phyloP scores from a whole-genome alignment of 1,140 invertebrate genomes.

The Mamestra configurata region DNA sequence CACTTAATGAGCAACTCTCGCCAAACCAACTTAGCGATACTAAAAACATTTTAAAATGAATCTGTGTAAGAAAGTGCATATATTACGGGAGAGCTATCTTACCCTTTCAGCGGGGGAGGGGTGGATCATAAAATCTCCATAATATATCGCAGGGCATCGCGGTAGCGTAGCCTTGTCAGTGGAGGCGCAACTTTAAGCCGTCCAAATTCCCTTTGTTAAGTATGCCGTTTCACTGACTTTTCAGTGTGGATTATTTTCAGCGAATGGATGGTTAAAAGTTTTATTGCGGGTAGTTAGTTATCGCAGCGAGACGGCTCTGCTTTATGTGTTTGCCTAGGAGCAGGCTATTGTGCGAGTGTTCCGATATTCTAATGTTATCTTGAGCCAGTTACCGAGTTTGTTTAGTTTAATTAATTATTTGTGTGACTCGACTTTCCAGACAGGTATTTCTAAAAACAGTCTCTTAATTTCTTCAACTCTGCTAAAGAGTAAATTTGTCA shows the following conservation, averaged over 20 bases:
- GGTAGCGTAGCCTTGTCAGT: conserved; percentile 34
- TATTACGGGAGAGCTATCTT: conserved; percentile 16
- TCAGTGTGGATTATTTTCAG: conserved; percentile 47
- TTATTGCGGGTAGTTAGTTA: conserved; percentile 49
- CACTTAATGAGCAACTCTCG: conserved; percentile 43
- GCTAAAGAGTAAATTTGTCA: background rate
- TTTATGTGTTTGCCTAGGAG: conserved; percentile 45
- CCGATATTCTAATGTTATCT: conserved; percentile 2
- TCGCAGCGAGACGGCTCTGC: conserved; percentile 2
- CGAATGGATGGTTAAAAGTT: conserved; percentile 27
- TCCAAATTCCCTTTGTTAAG: conserved; percentile 49
- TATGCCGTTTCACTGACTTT: conserved; percentile 50
- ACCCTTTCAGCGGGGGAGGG: background rate
- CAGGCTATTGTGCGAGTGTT: background rate
- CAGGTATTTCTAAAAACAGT: too few relatives aligned
- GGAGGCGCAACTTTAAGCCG: conserved; percentile 40
- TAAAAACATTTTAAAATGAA: conserved; percentile 45
- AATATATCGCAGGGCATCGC: conserved; percentile 41
- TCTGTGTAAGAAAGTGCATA: conserved; percentile 44
- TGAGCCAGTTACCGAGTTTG: too few relatives aligned
- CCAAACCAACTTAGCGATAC: conserved; percentile 43
- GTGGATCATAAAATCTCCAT: conserved; percentile 36
- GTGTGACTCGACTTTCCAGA: too few relatives aligned
- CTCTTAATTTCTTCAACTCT: too few relatives aligned
- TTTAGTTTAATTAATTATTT: too few relatives aligned